Conservation (phyloP, 2,888 invertebrate genomes). For the Matsumyia berberina region DNA sequence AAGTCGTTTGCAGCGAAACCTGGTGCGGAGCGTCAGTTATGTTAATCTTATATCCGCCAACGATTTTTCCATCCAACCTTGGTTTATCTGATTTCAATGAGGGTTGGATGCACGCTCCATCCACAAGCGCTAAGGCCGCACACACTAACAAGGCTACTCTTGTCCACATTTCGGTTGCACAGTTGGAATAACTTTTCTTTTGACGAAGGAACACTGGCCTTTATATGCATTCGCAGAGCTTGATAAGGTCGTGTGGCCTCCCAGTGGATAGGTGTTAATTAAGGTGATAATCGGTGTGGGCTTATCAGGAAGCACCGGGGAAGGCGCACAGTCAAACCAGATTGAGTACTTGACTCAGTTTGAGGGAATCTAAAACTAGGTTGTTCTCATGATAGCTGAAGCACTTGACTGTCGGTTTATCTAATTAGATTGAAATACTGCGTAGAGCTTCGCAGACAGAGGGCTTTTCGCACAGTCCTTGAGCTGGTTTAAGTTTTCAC, state of each 20-base stretch:
- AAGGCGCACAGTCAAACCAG: constrained; percentile 24
- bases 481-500: constrained; percentile 24
- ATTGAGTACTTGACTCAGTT: constrained; percentile 56
- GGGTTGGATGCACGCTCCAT: constrained; percentile 53
- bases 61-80: constrained; percentile 83
- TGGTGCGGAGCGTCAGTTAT: constrained; percentile 84
- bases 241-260: constrained; percentile 49
- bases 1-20: constrained; percentile 81
- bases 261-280: constrained; percentile 40
- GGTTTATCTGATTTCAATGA: constrained; percentile 77
- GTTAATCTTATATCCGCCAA: constrained; percentile 83
- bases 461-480: constrained; percentile 13
- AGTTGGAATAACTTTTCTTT: constrained; percentile 33
- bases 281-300: constrained; percentile 24
- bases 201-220: constrained; percentile 22
- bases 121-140: constrained; percentile 3
- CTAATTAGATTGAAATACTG: constrained; percentile 51
- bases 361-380: constrained; percentile 41
- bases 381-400: constrained; percentile 35
- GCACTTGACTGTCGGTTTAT: constrained; percentile 43
- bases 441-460: constrained; percentile 17
- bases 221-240: constrained; percentile 40
- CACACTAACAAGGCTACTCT: not conserved
- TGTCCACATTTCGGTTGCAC: constrained; percentile 43
- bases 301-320: constrained; percentile 43